These are phyloP conservation scores for Symphodus melops DNA, from an alignment of 2,113 vertebrate genomes.

Conservation along the genomic window DNA sequence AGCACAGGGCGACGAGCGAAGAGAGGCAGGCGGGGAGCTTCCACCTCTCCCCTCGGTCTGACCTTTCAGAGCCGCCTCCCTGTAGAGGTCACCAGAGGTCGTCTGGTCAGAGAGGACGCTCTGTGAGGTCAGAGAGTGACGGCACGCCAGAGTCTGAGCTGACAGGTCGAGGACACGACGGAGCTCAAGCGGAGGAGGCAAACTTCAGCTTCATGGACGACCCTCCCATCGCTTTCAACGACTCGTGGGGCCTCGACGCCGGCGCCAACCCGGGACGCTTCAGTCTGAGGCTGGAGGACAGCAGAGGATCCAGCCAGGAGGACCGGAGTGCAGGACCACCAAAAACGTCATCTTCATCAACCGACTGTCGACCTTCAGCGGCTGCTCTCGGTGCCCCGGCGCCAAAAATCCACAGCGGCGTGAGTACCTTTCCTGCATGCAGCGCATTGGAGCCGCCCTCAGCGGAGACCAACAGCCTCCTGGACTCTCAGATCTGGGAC, in stretches of 20 bases:
- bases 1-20: not conserved
- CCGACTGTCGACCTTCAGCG: not conserved
- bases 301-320: constrained; percentile 33
- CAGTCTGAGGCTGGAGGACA: constrained; percentile 80
- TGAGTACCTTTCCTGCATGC: not conserved
- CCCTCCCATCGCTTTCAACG: constrained; percentile 77
- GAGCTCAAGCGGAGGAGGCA: constrained; percentile 48
- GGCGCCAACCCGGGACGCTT: constrained; percentile 53
- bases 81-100: constrained; percentile 10
- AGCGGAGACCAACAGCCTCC: constrained; percentile 67
- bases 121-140: constrained; percentile 5
- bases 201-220: constrained; percentile 69
- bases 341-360: not conserved
- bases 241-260: constrained; percentile 79
- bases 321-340: not conserved
- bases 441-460: constrained; percentile 1
- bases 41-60: constrained; percentile 47
- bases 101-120: not conserved
- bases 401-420: fast-evolving
- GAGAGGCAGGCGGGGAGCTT: constrained; percentile 9
- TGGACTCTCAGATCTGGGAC: constrained; percentile 87
- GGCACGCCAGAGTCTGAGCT: not conserved
- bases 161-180: constrained; percentile 14
- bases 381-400: not conserved
- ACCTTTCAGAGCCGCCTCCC: constrained; percentile 28